A percentile compares a stretch with the other conserved stretches of the same genome.
Conservation (phyloP, 2,888 invertebrate species). For the Zaprionus lineosus region DNA sequence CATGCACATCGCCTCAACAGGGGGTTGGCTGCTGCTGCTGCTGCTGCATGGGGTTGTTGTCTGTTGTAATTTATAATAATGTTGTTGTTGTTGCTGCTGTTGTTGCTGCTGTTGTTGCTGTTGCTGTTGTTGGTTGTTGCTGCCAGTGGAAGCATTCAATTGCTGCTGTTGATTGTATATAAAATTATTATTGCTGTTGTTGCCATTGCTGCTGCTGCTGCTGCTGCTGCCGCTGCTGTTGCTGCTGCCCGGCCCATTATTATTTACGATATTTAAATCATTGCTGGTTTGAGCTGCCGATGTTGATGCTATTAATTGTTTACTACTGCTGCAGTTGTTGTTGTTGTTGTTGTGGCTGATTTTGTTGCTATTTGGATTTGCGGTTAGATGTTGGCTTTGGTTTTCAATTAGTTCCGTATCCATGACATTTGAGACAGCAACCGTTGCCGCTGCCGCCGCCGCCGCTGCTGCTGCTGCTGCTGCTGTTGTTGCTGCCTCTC, state of each 20-base stretch:
- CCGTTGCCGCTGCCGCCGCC: constrained; percentile 13
- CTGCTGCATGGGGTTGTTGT: constrained; percentile 18
- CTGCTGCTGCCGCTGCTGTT: constrained; percentile 57
- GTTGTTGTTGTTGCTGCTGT: constrained; percentile 52
- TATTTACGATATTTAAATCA: constrained; percentile 78
- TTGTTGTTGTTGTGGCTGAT: constrained; percentile 68
- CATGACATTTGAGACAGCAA: constrained; percentile 54
- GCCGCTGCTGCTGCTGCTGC: constrained; percentile 31
- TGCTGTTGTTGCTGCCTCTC: constrained; percentile 45
- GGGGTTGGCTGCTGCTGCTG: constrained; percentile 59
- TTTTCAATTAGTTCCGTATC: constrained; percentile 79
- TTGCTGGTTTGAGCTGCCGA: constrained; percentile 63
- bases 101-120: constrained; percentile 31
- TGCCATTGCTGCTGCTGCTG: constrained; percentile 65
- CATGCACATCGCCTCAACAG: constrained; percentile 81
- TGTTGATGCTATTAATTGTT: constrained; percentile 40
- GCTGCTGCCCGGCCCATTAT: constrained; percentile 48
- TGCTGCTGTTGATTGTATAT: constrained; percentile 45
- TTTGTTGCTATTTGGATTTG: constrained; percentile 74
- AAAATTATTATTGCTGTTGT: constrained; percentile 27
- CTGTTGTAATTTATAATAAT: too few species aligned
- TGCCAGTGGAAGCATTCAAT: constrained; percentile 40
- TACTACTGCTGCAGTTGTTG: constrained; percentile 47
- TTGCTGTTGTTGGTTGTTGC: constrained; percentile 37
- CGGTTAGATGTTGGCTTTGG: constrained; percentile 70